Evolutionary conservation across 1,140 invertebrate genomes (phyloP), one percentile per base, ranked within the genome.

Genomic region (Cyclina sinensis): DNA sequence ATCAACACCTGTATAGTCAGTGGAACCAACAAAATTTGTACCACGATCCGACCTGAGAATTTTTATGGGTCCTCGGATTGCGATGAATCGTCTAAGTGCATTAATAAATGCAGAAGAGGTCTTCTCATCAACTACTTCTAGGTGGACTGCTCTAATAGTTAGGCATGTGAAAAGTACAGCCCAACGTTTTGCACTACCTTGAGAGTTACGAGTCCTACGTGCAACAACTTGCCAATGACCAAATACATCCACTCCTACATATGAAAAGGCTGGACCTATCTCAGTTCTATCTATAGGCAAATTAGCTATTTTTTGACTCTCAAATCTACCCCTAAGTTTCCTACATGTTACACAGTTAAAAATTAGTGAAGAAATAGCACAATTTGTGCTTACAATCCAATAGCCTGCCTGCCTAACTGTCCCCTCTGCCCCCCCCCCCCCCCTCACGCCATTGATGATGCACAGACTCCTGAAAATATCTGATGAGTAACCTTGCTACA

Each of bases 391-490:
- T 2, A 46, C 54, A 3, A 83, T 43, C 80, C 80, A 83, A 68
- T 30, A 83, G 1, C 80, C 62, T 2, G 76, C 79, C 7, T n/a
- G 11, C 35, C 79, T 57, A 1, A 82, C 21, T 4, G 79, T 59
- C 0, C 79, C 57, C 30, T 82, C 57, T 16, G 79, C 62, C n/a
- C n/a, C 32, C 11, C 54, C 79, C 1, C 79, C 51, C 27, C 62
- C 54, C 7, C 54, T 82, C n/a, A 81, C 73, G 48, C 11, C 89
- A 89, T 74, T 90, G 73, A n/a, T 76, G 91, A 1, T 59, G 18
- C 0, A 90, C 48, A 7, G 24, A 43, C 21, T 59, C 43, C 7
- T 81, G 78, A 39, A 35, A 3, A 81, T 81, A 54, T 11, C 11
- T 1, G 1, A 81, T 21, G 7, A 81, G 24, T 24, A 81, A 27